A percentile compares a stretch with the other conserved stretches of the same genome.
Evolutionary conservation across 2,797 vertebrate species (phyloP).

Genomic region (Anolis apletophallus): DNA sequence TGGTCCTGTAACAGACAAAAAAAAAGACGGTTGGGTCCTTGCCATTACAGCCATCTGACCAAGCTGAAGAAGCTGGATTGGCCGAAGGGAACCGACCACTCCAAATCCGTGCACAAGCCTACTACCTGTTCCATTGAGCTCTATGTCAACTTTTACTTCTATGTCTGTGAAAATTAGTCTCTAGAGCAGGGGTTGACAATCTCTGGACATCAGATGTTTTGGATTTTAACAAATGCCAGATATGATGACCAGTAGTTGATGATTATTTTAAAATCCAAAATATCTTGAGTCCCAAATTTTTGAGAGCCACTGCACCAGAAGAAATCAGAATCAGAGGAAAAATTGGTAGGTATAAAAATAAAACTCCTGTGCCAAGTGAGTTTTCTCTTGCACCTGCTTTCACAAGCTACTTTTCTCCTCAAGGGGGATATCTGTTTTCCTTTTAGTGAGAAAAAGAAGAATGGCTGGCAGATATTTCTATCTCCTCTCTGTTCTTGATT

Average conservation of each 20-base stretch:
- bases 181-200: not conserved
- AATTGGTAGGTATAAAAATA: not conserved
- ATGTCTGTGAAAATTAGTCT: not conserved
- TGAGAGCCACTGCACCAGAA: not conserved
- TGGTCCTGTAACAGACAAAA: no score
- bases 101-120: no score
- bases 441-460: not conserved
- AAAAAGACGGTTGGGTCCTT: no score
- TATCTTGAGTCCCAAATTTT: not conserved
- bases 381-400: not conserved
- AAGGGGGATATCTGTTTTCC: not conserved
- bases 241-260: not conserved
- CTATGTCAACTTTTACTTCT: not conserved
- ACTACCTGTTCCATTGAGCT: not conserved
- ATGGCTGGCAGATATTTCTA: not conserved
- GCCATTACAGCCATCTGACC: no score
- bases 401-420: not conserved
- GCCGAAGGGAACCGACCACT: no score
- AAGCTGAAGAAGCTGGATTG: no score
- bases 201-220: not conserved
- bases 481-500: not conserved
- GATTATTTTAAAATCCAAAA: not conserved
- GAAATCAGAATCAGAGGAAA: not conserved
- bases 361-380: not conserved
- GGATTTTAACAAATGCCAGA: not conserved